phyloP scores from a whole-genome alignment of 2,888 invertebrate genomes.

The Microdon myrmicae region DNA sequence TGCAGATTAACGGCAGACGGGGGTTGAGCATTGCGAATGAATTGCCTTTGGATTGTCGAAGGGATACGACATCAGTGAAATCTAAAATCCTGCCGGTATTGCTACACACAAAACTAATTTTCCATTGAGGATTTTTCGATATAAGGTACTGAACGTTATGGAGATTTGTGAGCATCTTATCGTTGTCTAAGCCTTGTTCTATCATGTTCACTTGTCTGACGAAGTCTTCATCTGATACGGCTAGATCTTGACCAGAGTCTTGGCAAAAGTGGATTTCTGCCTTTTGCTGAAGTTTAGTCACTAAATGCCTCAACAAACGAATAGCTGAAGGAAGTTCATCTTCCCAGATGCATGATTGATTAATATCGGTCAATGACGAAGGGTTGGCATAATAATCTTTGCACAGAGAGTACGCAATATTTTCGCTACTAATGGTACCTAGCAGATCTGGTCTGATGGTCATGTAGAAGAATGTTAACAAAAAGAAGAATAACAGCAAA shows the following conservation, averaged over 20 bases:
- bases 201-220: constrained; percentile 68
- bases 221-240: constrained; percentile 74
- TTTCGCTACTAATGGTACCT: constrained; percentile 62
- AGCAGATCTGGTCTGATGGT: constrained; percentile 68
- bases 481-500: constrained; percentile 74
- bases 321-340: constrained; percentile 73
- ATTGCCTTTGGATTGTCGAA: constrained; percentile 54
- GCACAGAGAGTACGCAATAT: constrained; percentile 70
- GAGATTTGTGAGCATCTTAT: constrained; percentile 63
- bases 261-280: constrained; percentile 65
- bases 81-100: constrained; percentile 62
- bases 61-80: constrained; percentile 68
- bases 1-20: constrained; percentile 62
- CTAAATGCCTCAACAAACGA: constrained; percentile 73
- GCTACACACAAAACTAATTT: constrained; percentile 71
- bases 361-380: constrained; percentile 66
- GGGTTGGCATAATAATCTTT: constrained; percentile 66
- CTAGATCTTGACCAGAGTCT: constrained; percentile 67
- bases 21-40: constrained; percentile 61
- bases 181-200: constrained; percentile 18
- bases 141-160: constrained; percentile 77
- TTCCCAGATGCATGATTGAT: constrained; percentile 71
- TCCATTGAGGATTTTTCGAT: constrained; percentile 79
- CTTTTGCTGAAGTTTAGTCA: constrained; percentile 72
- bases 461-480: constrained; percentile 75